Evolutionary conservation across 2,888 invertebrate species (phyloP).

Genomic region (Euzophera pinguis): DNA sequence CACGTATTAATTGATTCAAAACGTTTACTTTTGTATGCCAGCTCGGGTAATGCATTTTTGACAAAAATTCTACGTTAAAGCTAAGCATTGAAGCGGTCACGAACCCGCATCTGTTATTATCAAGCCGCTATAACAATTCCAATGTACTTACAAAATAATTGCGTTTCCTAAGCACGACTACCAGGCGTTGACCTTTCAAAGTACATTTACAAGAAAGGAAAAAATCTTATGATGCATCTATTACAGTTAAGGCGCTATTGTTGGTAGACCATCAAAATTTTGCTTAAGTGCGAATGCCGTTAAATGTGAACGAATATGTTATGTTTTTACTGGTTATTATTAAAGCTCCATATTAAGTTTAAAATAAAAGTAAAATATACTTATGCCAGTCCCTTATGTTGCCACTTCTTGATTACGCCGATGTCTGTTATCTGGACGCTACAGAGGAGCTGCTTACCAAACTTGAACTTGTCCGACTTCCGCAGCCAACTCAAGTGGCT

Average conservation of each 20-base stretch:
- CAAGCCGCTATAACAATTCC: conserved; percentile 66
- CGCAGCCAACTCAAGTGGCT: too few relatives aligned
- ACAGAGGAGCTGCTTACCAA: too few relatives aligned
- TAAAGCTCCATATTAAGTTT: too few relatives aligned
- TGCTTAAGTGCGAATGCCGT: background rate
- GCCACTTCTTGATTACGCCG: too few relatives aligned
- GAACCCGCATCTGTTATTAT: conserved; percentile 64
- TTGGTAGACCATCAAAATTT: conserved; percentile 6
- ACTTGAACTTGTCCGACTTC: too few relatives aligned
- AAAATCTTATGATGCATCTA: conserved; percentile 14
- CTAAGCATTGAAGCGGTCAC: conserved; percentile 47
- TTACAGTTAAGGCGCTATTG: conserved; percentile 6
- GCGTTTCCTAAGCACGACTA: conserved; percentile 70
- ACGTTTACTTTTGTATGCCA: background rate
- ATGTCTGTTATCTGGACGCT: too few relatives aligned
- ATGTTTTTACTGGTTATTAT: too few relatives aligned
- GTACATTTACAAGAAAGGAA: conserved; percentile 23
- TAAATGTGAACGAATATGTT: background rate
- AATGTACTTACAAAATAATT: conserved; percentile 68
- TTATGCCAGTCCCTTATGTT: too few relatives aligned
- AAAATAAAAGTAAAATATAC: too few relatives aligned
- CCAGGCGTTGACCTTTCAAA: conserved; percentile 62
- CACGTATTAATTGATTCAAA: background rate
- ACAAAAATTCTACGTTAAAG: conserved; percentile 21
- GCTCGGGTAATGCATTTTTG: background rate